Evolutionary conservation across 2,797 vertebrate species (phyloP), one percentile per base, ranked within the genome.

Genomic region (Tragopan temminckii): DNA sequence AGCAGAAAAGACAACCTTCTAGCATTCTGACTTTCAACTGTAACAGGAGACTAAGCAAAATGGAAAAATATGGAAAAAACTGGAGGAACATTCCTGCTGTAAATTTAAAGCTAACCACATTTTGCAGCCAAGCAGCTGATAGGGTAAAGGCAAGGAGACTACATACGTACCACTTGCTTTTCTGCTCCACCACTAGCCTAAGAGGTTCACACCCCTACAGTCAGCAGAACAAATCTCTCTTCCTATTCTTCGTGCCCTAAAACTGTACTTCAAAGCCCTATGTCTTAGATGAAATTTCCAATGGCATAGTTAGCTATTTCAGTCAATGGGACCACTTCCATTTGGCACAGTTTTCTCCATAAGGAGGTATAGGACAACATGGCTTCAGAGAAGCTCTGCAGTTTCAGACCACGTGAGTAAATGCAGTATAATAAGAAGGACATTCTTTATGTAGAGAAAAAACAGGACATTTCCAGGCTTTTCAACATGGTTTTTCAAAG

Each of bases 71-170:
- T 53, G 29, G 61, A 57, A 14, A 76, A 86, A 63, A 27, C 92
- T 17, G 94, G 89, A 75, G 93, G 72, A 94, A 80, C 67, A 94
- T 43, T 90, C 71, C 24, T 52, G 42, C 70, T 96, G 88, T 69
- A 66, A 93, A 92, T 91, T 42, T 93, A n/a, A 94, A 97, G 90
- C 74, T 91, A 68, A 61, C 59, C 85, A 70, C 35, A 36, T 48
- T 69, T 59, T 67, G 40, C 48, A 77, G 45, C 43, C 74, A 74
- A 93, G 13, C 36, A 92, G 80, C 21, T 2, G 80, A 71, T 48
- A 1, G 27, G 23, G 21, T 46, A 90, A 52, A 84, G 29, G 66
- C 76, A 33, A 46, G 40, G 59, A 93, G 29, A 82, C 35, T 66
- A 53, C 7, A 3, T 15, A 36, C 36, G 86, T 27, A 27, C 7